A percentile compares a stretch with the other conserved stretches of the same genome.
These are phyloP conservation scores for Numenius phaeopus DNA, from an alignment of 2,797 vertebrate species.

Conservation along the genomic window DNA sequence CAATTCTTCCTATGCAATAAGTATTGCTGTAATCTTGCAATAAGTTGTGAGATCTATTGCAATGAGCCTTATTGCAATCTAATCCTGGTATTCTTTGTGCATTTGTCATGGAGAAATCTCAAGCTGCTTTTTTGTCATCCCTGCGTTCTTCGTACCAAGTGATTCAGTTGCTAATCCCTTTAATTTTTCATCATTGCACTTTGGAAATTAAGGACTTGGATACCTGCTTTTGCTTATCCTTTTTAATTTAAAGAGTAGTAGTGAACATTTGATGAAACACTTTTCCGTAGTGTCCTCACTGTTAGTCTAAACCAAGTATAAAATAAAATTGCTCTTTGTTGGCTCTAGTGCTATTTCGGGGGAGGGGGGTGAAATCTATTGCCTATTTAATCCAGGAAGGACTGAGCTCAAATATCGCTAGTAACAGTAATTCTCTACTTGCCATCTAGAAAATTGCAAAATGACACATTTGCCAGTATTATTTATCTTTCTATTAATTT, in stretches of 20 bases:
- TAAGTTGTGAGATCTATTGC: background rate
- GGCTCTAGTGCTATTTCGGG: background rate
- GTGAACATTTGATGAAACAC: background rate
- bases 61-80: background rate
- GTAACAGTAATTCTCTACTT: background rate
- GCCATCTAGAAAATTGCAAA: background rate
- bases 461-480: background rate
- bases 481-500: constrained; percentile 11
- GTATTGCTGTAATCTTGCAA: background rate
- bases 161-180: background rate
- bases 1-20: background rate
- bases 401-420: background rate
- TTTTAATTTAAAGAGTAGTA: background rate
- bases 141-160: background rate
- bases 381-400: background rate
- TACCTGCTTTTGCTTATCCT: background rate
- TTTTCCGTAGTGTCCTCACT: background rate
- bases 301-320: background rate
- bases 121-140: background rate
- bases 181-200: background rate
- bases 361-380: background rate
- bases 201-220: background rate
- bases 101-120: background rate
- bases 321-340: background rate
- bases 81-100: background rate